These are phyloP conservation scores for Cheilosia variabilis DNA, from an alignment of 2,888 invertebrate species.

Conservation along the genomic window DNA sequence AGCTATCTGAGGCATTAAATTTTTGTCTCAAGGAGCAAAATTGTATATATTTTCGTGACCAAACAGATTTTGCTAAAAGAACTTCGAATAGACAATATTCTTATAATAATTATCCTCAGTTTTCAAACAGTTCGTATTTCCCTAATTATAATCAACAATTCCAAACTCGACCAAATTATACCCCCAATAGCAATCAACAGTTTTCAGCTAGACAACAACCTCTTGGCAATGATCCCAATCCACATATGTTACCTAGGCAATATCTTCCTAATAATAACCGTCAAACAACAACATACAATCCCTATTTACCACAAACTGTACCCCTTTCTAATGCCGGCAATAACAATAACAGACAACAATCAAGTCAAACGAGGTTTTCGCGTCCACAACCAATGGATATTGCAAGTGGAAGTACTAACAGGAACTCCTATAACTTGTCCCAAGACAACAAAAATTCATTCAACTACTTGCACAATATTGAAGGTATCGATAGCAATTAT, in stretches of 20 bases:
- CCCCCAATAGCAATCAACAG: constrained; percentile 1
- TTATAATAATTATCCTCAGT: too few species aligned
- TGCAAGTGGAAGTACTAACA: constrained; percentile 33
- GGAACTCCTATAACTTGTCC: constrained; percentile 3
- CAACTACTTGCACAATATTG: constrained; percentile 2
- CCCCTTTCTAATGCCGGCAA: too few species aligned
- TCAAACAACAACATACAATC: constrained; percentile 10
- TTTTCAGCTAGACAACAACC: not conserved
- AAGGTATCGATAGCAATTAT: not conserved
- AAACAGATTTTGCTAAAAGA: not conserved
- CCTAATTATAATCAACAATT: not conserved
- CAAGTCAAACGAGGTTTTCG: too few species aligned
- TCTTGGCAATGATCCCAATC: not conserved
- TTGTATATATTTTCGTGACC: constrained; percentile 54
- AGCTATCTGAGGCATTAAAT: constrained; percentile 68
- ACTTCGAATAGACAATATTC: not conserved
- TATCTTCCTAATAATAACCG: not conserved
- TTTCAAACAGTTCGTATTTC: too few species aligned
- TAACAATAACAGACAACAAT: too few species aligned
- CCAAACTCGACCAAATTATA: not conserved
- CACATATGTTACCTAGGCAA: constrained; percentile 1
- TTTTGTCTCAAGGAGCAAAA: constrained; percentile 73
- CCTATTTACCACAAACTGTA: constrained; percentile 7
- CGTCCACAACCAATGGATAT: constrained; percentile 7
- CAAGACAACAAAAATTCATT: not conserved